Conservation (phyloP, 1,140 invertebrate genomes). For the Lucilia cuprina region DNA sequence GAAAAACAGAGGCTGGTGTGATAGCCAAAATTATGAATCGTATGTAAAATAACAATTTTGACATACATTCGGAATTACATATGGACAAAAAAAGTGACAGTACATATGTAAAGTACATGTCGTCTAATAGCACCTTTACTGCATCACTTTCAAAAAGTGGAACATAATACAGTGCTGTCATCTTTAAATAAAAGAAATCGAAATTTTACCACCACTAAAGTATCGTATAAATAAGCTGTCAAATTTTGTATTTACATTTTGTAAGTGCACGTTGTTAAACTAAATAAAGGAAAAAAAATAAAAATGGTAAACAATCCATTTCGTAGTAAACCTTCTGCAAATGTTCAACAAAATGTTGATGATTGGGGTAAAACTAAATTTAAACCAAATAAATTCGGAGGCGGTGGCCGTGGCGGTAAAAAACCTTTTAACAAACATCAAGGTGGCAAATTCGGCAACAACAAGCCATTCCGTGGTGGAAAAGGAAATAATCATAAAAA, state of each 20-base stretch:
- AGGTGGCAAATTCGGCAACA: not conserved
- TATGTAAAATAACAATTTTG: too few relatives aligned
- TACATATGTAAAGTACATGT: too few relatives aligned
- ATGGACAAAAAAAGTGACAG: too few relatives aligned
- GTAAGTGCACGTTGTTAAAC: not conserved
- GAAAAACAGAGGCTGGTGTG: too few relatives aligned
- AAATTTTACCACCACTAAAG: not conserved
- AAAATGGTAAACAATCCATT: slow-evolving; percentile 6
- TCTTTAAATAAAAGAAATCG: not conserved
- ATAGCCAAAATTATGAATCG: too few relatives aligned
- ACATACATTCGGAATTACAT: too few relatives aligned
- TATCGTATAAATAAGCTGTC: not conserved
- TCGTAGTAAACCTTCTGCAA: not conserved
- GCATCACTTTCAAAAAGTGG: too few relatives aligned
- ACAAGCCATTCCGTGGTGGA: not conserved
- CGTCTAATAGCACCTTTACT: too few relatives aligned
- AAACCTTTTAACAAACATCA: not conserved
- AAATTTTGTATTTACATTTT: not conserved
- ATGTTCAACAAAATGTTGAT: not conserved
- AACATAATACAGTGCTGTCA: too few relatives aligned
- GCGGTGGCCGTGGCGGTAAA: not conserved
- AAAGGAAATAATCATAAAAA: not conserved
- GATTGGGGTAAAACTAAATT: slow-evolving; percentile 5
- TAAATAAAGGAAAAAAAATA: not conserved
- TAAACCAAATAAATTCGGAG: not conserved